phyloP scores from a whole-genome alignment of 2,113 vertebrate species.

The Sisor rabdophorus region DNA sequence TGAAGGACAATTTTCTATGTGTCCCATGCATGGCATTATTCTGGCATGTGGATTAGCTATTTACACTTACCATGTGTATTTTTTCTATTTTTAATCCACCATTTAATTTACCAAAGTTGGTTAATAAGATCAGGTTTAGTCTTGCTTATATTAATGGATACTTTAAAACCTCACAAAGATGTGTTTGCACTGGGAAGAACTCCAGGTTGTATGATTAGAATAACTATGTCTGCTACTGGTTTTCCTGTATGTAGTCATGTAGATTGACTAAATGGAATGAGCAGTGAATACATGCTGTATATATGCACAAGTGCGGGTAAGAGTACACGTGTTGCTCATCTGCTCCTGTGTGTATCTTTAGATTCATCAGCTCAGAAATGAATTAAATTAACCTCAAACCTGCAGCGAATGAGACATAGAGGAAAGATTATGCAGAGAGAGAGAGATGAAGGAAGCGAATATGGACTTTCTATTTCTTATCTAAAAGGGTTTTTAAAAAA shows the following conservation, averaged over 20 bases:
- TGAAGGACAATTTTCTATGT: constrained; percentile 39
- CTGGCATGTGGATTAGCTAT: background rate
- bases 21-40: background rate
- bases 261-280: background rate
- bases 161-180: too few species aligned
- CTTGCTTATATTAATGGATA: too few species aligned
- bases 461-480: constrained; percentile 38
- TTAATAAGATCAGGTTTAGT: too few species aligned
- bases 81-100: background rate
- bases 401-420: constrained; percentile 27
- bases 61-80: background rate
- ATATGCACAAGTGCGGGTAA: background rate
- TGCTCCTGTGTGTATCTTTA: constrained; percentile 21
- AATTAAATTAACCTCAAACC: constrained; percentile 50
- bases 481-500: constrained; percentile 32
- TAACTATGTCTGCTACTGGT: constrained; percentile 36
- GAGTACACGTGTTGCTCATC: constrained; percentile 6
- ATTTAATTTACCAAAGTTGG: too few species aligned
- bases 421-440: background rate
- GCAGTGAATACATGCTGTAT: background rate
- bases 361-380: constrained; percentile 45
- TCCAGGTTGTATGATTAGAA: constrained; percentile 83
- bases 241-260: too few species aligned
- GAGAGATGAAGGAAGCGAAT: constrained; percentile 38
- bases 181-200: background rate